Evolutionary conservation across 2,113 vertebrate genomes (phyloP).

Genomic region (Pluvialis apricaria): DNA sequence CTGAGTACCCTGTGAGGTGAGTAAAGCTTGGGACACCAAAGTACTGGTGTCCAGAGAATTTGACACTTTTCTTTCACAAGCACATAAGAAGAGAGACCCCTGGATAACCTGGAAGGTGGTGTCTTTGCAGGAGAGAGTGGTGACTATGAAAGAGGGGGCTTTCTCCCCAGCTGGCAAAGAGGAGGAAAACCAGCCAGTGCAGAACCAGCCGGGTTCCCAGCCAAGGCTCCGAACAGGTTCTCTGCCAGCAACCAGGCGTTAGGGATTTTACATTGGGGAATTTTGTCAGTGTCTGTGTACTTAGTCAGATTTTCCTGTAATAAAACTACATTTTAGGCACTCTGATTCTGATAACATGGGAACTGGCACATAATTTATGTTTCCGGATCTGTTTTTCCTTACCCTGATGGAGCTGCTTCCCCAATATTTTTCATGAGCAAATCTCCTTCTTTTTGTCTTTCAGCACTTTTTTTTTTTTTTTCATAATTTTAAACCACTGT

Average conservation of each 20-base stretch:
- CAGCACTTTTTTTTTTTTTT: background rate
- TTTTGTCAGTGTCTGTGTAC: background rate
- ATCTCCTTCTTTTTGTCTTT: background rate
- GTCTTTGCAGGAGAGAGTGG: background rate
- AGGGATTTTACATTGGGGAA: background rate
- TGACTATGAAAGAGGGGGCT: background rate
- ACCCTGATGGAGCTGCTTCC: background rate
- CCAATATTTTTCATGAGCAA: background rate
- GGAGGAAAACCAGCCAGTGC: background rate
- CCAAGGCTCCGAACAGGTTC: background rate
- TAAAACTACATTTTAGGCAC: background rate
- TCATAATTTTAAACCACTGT: background rate
- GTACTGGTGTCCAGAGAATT: background rate
- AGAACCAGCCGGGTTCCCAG: background rate
- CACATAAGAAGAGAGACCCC: rapidly evolving
- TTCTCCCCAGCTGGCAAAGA: background rate
- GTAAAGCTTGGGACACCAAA: no score
- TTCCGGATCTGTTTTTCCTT: background rate
- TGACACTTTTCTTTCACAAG: no score
- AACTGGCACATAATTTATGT: background rate
- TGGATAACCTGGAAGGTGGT: background rate
- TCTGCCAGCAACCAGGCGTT: background rate
- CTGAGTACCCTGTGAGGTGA: background rate
- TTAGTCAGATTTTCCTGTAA: conserved; percentile 48
- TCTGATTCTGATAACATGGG: conserved; percentile 26